A percentile compares a stretch with the other conserved stretches of the same genome.
These are phyloP conservation scores for Panagrolaimus sp. DNA, from an alignment of 1,140 invertebrate genomes.

Conservation along the genomic window DNA sequence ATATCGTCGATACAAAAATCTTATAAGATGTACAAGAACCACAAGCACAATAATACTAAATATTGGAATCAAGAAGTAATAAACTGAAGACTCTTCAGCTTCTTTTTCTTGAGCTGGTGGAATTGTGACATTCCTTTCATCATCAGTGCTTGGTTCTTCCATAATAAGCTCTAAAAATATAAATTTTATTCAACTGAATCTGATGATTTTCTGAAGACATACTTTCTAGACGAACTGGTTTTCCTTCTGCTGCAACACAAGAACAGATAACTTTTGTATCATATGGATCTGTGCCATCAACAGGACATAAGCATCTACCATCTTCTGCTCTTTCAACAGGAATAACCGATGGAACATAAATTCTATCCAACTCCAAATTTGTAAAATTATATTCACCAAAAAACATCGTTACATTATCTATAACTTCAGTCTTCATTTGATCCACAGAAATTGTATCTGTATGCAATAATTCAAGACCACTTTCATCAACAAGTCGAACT, in stretches of 20 bases:
- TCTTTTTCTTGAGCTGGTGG: not conserved
- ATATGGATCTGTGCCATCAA: slow-evolving; percentile 41
- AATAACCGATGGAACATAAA: slow-evolving; percentile 55
- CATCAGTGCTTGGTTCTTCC: not conserved
- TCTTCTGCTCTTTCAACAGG: slow-evolving; percentile 51
- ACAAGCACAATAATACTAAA: not conserved
- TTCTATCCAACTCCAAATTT: slow-evolving; percentile 44
- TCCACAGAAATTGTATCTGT: slow-evolving; percentile 32
- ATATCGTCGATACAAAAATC: not conserved
- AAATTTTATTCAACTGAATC: not conserved
- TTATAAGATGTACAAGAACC: not conserved
- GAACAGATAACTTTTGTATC: slow-evolving; percentile 51
- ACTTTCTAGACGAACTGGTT: slow-evolving; percentile 41
- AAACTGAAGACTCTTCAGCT: not conserved
- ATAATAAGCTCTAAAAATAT: slow-evolving; percentile 2
- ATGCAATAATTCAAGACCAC: slow-evolving; percentile 39
- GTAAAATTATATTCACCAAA: slow-evolving; percentile 56
- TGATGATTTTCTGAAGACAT: not conserved
- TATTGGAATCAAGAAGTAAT: not conserved
- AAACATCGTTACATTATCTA: slow-evolving; percentile 36
- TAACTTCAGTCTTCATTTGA: slow-evolving; percentile 39
- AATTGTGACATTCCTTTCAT: slow-evolving; percentile 9
- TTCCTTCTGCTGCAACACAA: slow-evolving; percentile 53
- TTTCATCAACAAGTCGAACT: slow-evolving; percentile 52
- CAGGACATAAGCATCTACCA: slow-evolving; percentile 53